phyloP scores from a whole-genome alignment of 30 jellyfish, hydroid and myxozoan species.

The Mastigias papua region DNA sequence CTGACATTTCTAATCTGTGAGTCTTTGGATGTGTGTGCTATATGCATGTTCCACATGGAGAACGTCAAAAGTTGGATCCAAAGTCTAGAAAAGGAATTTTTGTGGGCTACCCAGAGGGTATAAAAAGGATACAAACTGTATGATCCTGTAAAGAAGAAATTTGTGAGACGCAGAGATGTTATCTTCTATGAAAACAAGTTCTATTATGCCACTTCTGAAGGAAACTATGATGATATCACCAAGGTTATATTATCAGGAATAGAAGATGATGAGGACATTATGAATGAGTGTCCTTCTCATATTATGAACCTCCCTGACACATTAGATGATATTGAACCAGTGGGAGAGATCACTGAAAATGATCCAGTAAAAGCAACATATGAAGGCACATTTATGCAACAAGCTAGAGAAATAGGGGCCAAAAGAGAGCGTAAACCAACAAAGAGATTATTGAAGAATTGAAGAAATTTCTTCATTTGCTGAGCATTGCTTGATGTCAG shows the following conservation, averaged over 20 bases:
- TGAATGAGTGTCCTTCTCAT: constrained; percentile 18
- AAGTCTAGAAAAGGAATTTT: constrained; percentile 56
- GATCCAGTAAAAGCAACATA: constrained; percentile 36
- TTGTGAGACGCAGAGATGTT: constrained; percentile 71
- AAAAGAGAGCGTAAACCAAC: constrained; percentile 49
- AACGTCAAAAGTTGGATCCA: constrained; percentile 55
- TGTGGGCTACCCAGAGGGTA: constrained; percentile 67
- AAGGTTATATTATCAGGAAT: constrained; percentile 6
- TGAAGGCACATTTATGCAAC: constrained; percentile 70
- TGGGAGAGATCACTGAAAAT: constrained; percentile 56
- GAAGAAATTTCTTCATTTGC: constrained; percentile 14
- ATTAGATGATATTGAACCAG: constrained; percentile 35
- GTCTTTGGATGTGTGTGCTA: constrained; percentile 66
- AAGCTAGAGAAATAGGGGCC: constrained; percentile 50
- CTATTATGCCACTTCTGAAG: constrained; percentile 58
- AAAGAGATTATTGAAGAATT: constrained; percentile 46
- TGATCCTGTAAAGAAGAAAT: constrained; percentile 9
- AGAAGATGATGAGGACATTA: constrained; percentile 23
- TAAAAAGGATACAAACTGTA: constrained; percentile 61
- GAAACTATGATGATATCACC: constrained; percentile 3
- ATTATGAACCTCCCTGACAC: constrained; percentile 19
- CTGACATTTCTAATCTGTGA: constrained; percentile 58
- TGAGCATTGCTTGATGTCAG: constrained; percentile 21
- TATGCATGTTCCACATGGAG: constrained; percentile 70
- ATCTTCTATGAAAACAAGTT: constrained; percentile 51